These are phyloP conservation scores for Toxostoma redivivum DNA, from an alignment of 2,113 vertebrate species.

Conservation along the genomic window DNA sequence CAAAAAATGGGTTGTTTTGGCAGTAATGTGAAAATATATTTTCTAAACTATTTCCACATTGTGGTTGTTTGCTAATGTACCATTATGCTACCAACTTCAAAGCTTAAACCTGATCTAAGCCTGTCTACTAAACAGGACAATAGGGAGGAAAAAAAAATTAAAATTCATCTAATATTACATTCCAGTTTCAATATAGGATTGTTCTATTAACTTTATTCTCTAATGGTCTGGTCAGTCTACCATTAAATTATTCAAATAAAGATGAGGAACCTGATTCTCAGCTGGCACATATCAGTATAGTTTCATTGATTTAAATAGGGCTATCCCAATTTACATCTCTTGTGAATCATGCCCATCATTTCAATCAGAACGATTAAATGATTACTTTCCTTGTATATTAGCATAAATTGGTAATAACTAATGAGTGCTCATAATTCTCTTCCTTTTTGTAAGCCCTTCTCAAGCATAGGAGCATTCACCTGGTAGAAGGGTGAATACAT, in stretches of 20 bases:
- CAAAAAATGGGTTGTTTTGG: neutral
- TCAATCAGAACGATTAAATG: slow-evolving; percentile 30
- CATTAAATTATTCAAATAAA: slow-evolving; percentile 40
- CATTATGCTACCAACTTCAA: neutral
- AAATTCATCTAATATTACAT: neutral
- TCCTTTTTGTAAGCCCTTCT: neutral
- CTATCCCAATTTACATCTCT: neutral
- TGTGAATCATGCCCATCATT: slow-evolving; percentile 9
- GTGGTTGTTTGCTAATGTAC: neutral
- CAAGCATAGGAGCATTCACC: neutral
- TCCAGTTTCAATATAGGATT: neutral
- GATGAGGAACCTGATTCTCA: slow-evolving; percentile 10
- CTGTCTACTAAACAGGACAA: neutral
- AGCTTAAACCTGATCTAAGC: neutral
- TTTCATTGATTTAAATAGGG: slow-evolving; percentile 33
- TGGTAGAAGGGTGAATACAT: neutral
- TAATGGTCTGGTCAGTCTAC: neutral
- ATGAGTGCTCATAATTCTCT: slow-evolving; percentile 9
- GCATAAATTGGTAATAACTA: slow-evolving; percentile 31
- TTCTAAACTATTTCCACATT: neutral
- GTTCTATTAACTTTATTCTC: neutral
- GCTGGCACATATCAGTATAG: neutral
- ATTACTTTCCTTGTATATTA: slow-evolving; percentile 36
- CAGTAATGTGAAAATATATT: neutral
- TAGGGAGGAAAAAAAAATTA: neutral